These are phyloP conservation scores for Drepana falcataria DNA, from an alignment of 2,888 invertebrate species.

Conservation along the genomic window DNA sequence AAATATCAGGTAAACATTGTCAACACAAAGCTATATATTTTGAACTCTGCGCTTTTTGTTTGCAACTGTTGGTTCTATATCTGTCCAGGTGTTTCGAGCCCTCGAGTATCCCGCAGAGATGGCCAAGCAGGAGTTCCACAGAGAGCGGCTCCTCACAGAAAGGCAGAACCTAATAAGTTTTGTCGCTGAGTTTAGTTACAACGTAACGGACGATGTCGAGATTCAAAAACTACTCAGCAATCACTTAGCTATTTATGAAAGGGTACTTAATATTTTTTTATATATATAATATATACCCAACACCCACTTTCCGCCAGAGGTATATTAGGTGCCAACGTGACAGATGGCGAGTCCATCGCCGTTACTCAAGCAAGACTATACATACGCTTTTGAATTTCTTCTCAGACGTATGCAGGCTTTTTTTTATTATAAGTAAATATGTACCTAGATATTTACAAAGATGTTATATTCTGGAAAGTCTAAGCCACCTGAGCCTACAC, in stretches of 20 bases:
- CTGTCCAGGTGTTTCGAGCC: constrained; percentile 84
- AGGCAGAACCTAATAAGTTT: constrained; percentile 78
- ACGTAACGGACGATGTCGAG: constrained; percentile 75
- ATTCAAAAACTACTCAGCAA: constrained; percentile 72
- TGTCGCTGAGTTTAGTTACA: constrained; percentile 78
- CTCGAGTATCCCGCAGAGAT: constrained; percentile 89
- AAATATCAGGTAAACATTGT: too few relatives aligned
- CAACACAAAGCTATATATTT: not conserved
- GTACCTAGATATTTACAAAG: too few relatives aligned
- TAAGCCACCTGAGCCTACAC: too few relatives aligned
- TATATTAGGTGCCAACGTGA: too few relatives aligned
- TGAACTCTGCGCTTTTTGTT: not conserved
- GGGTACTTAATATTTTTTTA: constrained; percentile 30
- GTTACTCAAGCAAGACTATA: too few relatives aligned
- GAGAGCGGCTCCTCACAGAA: constrained; percentile 78
- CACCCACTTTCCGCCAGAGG: too few relatives aligned
- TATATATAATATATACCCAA: too few relatives aligned
- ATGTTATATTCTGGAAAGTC: too few relatives aligned
- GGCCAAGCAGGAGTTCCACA: constrained; percentile 80
- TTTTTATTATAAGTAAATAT: too few relatives aligned
- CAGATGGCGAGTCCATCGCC: too few relatives aligned
- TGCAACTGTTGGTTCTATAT: constrained; percentile 6
- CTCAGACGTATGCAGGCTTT: too few relatives aligned
- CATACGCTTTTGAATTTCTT: too few relatives aligned
- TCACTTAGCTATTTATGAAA: constrained; percentile 63